Evolutionary conservation across 1,140 invertebrate genomes (phyloP), one percentile per base, ranked within the genome.

Genomic region (Berghia stephanieae): DNA sequence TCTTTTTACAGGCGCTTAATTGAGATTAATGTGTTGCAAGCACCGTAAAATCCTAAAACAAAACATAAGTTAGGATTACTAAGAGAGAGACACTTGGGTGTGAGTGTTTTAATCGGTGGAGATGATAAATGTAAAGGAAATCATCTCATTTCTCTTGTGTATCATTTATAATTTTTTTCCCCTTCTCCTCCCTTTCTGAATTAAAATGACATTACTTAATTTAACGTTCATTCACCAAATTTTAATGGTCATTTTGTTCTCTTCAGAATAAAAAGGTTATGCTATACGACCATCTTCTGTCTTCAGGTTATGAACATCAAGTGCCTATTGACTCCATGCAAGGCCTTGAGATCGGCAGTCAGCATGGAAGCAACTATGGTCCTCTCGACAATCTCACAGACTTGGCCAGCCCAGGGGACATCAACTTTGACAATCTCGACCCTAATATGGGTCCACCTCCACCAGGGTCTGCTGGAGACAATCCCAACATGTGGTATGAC

Each of bases 281-380:
- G 1, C 24, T 3, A 3, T 1, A 52, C 49, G 18, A 52, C 18
- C n/a, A n/a, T n/a, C 38, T 38, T 76, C 81, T 79, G 70, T 71
- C 90, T 82, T 44, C 81, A 96, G 96, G 95, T 92, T 97, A 96
- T 94, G 96, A 97, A 92, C 94, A n/a, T n/a, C n/a, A 96, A 93
- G 94, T 97, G 93, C 96, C 96, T 92, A 94, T 97, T 94, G 95
- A 96, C 91, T 95, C 95, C 77, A 96, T 98, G 95, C 95, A 97
- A 92, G 95, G 95, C 80, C 91, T 98, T 83, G 96, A 97, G 86
- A 94, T 97, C 86, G 95, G 94, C 83, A 93, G 93, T 81, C 92
- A 92, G 42, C 91, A 92, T 57, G 90, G 88, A 63, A 91, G 90
- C 75, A 93, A 93, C 63, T 94, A 94, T 86, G 93, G 93, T 75